Evolutionary conservation across 2,113 vertebrate genomes (phyloP), one percentile per base, ranked within the genome.

Genomic region (Xiphophorus couchianus): DNA sequence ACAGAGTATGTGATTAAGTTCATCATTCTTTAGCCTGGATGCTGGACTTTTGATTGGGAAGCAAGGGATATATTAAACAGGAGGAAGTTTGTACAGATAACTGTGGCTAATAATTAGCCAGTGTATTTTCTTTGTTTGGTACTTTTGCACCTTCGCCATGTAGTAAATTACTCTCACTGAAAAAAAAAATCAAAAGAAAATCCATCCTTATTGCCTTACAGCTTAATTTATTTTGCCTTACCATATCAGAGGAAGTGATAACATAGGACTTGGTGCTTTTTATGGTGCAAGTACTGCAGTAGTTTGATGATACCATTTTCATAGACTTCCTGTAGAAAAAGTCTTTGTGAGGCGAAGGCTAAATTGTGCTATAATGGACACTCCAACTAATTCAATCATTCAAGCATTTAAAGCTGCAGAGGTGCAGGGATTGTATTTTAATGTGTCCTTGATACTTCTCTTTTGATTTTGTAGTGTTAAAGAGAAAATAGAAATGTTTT

Each of bases 371-470:
- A 4, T 73, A 62, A 35, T 61, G 58, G 25, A 80, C 73, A 82
- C 76, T 89, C 71, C 77, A 67, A 27, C 29, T 4, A 62, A 51
- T 71, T 15, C 68, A 74, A 48, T 15, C 4, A 33, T 33, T 66
- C 14, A 51, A 31, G n/a, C 65, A 64, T 65, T 78, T 51, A 28
- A 71, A 71, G 69, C 31, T 5, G 62, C 65, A 72, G 5, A 68
- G 37, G 10, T 11, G 51, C 29, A 60, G 60, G 51, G 42, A 15
- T 65, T 27, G 22, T 6, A 28, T 39, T 28, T 48, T 39, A n/a
- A 11, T 17, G 44, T 48, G 30, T 30, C n/a, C 0, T 51, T 62
- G 39, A 25, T 37, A 1, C 71, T 54, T 5, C 6, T 28, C 10
- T 14, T 19, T 4, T 62, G 44, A 48, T 48, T 5, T 27, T 66